These are phyloP conservation scores for Nyctibius bracteatus DNA, from an alignment of 2,113 vertebrate genomes.

Conservation along the genomic window DNA sequence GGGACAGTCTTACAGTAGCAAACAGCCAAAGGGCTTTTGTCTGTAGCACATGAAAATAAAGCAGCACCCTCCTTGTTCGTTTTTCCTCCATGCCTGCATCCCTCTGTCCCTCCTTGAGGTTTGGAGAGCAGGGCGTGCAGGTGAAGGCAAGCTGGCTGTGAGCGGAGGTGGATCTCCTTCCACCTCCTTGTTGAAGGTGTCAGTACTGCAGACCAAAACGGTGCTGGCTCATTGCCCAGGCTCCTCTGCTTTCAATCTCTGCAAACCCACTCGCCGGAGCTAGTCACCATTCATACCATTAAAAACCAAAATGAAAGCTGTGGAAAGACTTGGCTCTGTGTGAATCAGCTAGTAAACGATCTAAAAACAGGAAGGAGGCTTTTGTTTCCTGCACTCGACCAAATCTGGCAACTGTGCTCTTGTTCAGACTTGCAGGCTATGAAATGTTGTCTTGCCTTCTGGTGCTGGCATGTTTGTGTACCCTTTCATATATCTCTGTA, in stretches of 20 bases:
- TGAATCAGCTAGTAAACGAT: not conserved
- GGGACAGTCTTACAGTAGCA: not conserved
- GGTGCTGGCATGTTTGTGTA: slow-evolving; percentile 70
- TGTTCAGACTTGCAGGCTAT: slow-evolving; percentile 43
- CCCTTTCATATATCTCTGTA: slow-evolving; percentile 59
- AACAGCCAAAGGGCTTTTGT: slow-evolving; percentile 3
- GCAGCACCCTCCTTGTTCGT: accelerated
- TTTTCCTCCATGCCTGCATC: not conserved
- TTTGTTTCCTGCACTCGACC: slow-evolving; percentile 50
- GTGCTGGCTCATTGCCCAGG: not conserved
- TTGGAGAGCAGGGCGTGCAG: not conserved
- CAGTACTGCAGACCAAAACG: not conserved
- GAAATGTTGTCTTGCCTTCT: slow-evolving; percentile 63
- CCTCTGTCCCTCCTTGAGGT: not conserved
- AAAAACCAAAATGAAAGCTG: slow-evolving; percentile 59
- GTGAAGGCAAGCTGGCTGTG: not conserved
- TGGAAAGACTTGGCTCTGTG: slow-evolving; percentile 37
- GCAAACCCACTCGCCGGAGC: not conserved
- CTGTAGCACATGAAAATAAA: not conserved
- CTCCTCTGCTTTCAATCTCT: not conserved
- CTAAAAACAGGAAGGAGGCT: slow-evolving; percentile 14
- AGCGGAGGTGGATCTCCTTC: not conserved
- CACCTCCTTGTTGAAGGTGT: not conserved
- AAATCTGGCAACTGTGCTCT: slow-evolving; percentile 31
- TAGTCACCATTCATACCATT: not conserved